Base-by-base conservation (phyloP, 2,797 vertebrate species). In the Tarsius wallacei region DNA sequence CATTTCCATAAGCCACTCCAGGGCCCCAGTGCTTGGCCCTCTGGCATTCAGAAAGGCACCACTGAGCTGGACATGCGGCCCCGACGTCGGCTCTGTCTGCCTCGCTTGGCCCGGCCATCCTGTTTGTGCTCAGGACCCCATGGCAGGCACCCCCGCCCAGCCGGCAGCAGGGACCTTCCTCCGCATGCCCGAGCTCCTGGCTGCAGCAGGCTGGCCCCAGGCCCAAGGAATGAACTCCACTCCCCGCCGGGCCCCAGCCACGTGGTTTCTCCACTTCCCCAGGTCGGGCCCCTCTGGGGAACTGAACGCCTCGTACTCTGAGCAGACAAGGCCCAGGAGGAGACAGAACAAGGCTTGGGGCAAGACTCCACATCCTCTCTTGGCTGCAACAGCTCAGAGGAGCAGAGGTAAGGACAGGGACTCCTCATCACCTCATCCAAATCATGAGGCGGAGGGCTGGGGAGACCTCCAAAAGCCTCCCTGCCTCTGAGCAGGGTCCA, bases 141-240 rank as follows among this genome's bases (percentile, higher is more conserved):
- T 0, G 64, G 59, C 8, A 3, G 13, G 57, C 31, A 12, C 47
- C 5, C 63, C 68, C 63, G 85, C 68, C n/a, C 0, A 0, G 57
- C 28, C 57, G 1, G 90, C 47, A 21, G 47, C 0, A 36, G 3
- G 87, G 80, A 42, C 63, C 47, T 22, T 83, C 59, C 89, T n/a
- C 76, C 1, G 2, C 61, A n/a, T 73, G 70, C 78, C 71, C 14
- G 0, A 71, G 70, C 57, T 81, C 63, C 82, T 19, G 31, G 80
- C 93, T 77, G 42, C 24, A 74, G 81, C 68, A 3, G 85, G 26
- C 91, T 96, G 96, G 96, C 96, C 61, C 1, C 0, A 33, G 81
- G 95, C 96, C 97, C 91, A 85, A 87, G 71, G 68, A 74, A 64
- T 74, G 96, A 90, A 78, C 85, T 93, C 2, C 21, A 87, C 76